Evolutionary conservation across 2,888 invertebrate species (phyloP).

Genomic region (Mesodorylaimus sp.): DNA sequence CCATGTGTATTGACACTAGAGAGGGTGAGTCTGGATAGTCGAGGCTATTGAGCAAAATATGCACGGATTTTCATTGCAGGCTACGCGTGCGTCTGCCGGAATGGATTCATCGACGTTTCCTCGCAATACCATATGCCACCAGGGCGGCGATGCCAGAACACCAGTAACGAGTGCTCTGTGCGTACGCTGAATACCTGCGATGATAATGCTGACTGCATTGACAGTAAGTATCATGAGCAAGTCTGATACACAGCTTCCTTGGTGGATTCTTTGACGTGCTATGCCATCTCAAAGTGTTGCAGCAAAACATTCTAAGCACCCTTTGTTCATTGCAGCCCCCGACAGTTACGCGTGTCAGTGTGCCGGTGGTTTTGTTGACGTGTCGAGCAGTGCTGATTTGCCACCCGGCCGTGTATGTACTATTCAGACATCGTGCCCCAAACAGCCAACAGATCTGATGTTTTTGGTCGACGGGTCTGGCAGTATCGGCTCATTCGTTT

Average conservation of each 20-base stretch:
- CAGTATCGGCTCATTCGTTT: slow-evolving; percentile 28
- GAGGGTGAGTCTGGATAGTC: too few species aligned
- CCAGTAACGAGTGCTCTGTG: slow-evolving; percentile 25
- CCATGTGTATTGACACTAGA: slow-evolving; percentile 15
- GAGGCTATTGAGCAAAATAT: too few species aligned
- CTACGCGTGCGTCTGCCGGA: slow-evolving; percentile 21
- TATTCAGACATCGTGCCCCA: slow-evolving; percentile 26
- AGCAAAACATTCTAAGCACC: too few species aligned
- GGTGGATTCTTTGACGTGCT: too few species aligned
- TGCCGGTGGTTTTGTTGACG: slow-evolving; percentile 27
- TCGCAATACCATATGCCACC: slow-evolving; percentile 20
- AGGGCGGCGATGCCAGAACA: slow-evolving; percentile 24
- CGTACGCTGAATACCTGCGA: slow-evolving; percentile 26
- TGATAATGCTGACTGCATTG: slow-evolving; percentile 29
- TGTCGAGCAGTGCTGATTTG: slow-evolving; percentile 24
- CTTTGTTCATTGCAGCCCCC: too few species aligned
- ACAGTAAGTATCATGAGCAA: too few species aligned
- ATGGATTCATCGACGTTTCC: slow-evolving; percentile 27
- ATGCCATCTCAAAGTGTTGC: too few species aligned
- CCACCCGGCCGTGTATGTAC: slow-evolving; percentile 30
- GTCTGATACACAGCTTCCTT: too few species aligned
- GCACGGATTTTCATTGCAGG: too few species aligned
- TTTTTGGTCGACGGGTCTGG: slow-evolving; percentile 29
- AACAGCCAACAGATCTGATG: slow-evolving; percentile 27
- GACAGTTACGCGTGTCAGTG: slow-evolving; percentile 27